Evolutionary conservation across 2,888 invertebrate genomes (phyloP).

Genomic region (Hyppa rectilinea): DNA sequence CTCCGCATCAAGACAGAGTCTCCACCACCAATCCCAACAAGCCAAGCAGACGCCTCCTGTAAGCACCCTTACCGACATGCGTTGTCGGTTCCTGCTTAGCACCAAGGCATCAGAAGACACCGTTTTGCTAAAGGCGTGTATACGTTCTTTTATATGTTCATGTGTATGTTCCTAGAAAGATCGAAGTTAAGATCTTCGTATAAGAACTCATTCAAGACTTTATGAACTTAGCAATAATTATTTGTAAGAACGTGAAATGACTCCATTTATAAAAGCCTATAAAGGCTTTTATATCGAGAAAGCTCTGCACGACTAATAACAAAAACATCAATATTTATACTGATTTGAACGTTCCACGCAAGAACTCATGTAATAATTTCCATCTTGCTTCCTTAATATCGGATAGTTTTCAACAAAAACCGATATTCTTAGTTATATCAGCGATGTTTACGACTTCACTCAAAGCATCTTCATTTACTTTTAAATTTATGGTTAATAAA

Average conservation of each 20-base stretch:
- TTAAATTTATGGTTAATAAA: slow-evolving; percentile 73
- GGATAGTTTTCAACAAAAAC: slow-evolving; percentile 37
- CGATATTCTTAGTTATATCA: slow-evolving; percentile 32
- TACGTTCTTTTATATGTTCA: too few species aligned
- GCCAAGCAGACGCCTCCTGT: too few species aligned
- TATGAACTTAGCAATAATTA: slow-evolving; percentile 7
- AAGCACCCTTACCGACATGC: too few species aligned
- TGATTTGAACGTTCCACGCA: slow-evolving; percentile 33
- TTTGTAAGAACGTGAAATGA: slow-evolving; percentile 22
- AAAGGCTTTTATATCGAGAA: slow-evolving; percentile 3
- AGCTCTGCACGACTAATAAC: slow-evolving; percentile 7
- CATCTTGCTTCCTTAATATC: slow-evolving; percentile 16
- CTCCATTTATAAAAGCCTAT: slow-evolving; percentile 11
- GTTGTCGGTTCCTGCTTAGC: too few species aligned
- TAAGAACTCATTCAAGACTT: background rate
- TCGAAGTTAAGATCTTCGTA: background rate
- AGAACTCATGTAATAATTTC: slow-evolving; percentile 13
- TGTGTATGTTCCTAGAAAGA: background rate
- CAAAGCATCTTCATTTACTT: slow-evolving; percentile 54
- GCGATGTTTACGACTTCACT: slow-evolving; percentile 42
- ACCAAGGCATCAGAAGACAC: too few species aligned
- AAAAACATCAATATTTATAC: slow-evolving; percentile 42
- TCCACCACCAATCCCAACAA: too few species aligned
- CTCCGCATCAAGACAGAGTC: too few species aligned
- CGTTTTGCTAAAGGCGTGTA: too few species aligned